phyloP scores from a whole-genome alignment of 2,888 invertebrate genomes.

The Phlogophora meticulosa region DNA sequence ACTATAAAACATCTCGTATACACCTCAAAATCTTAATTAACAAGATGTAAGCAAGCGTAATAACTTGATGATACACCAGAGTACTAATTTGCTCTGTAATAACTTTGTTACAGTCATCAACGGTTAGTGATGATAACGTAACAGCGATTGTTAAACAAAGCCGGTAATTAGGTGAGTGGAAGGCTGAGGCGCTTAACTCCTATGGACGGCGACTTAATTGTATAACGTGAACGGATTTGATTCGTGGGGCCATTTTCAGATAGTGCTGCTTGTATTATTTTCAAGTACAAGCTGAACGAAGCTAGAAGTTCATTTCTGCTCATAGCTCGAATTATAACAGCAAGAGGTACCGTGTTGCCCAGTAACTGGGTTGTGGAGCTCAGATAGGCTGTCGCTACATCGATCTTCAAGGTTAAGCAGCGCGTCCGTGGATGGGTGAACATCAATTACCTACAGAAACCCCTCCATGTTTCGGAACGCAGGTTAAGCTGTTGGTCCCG shows the following conservation, averaged over 20 bases:
- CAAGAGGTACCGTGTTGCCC: background rate
- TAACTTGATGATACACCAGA: slow-evolving; percentile 30
- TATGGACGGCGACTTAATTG: slow-evolving; percentile 32
- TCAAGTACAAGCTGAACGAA: background rate
- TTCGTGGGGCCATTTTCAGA: slow-evolving; percentile 4
- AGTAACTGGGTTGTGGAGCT: too few relatives aligned
- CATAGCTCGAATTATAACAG: background rate
- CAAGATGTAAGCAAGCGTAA: slow-evolving; percentile 36
- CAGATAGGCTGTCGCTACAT: too few relatives aligned
- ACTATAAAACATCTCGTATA: slow-evolving; percentile 34
- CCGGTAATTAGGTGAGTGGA: slow-evolving; percentile 41
- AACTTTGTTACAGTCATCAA: slow-evolving; percentile 47
- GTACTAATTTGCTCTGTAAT: slow-evolving; percentile 51
- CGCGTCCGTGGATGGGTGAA: too few relatives aligned
- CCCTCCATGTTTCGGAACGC: too few relatives aligned
- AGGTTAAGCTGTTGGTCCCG: too few relatives aligned
- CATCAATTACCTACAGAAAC: too few relatives aligned
- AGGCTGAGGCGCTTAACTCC: slow-evolving; percentile 24
- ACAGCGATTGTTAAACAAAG: slow-evolving; percentile 35
- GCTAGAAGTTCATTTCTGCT: slow-evolving; percentile 6
- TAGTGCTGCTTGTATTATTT: slow-evolving; percentile 11
- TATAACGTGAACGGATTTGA: slow-evolving; percentile 11
- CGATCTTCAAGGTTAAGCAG: too few relatives aligned
- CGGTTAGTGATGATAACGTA: slow-evolving; percentile 48
- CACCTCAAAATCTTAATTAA: slow-evolving; percentile 50